Evolutionary conservation across 2,888 invertebrate species (phyloP).

Genomic region (Ophion ellenae): DNA sequence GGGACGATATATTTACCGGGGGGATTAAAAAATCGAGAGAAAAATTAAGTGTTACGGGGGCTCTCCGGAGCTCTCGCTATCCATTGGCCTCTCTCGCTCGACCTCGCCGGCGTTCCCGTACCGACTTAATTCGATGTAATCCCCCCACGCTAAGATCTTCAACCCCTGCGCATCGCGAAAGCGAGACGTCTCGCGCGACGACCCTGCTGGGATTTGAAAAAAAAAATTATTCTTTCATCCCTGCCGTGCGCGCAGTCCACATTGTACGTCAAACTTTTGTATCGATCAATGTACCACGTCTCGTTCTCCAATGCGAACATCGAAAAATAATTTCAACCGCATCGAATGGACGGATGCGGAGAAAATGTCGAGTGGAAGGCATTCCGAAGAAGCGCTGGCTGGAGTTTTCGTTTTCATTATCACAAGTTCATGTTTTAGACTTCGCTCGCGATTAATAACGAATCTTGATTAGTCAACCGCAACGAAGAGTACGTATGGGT

Average conservation of each 20-base stretch:
- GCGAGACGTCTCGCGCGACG: slow-evolving; percentile 62
- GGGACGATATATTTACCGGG: slow-evolving; percentile 83
- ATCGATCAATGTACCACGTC: slow-evolving; percentile 3
- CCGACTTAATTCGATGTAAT: slow-evolving; percentile 82
- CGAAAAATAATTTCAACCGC: slow-evolving; percentile 9
- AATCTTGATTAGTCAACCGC: slow-evolving; percentile 73
- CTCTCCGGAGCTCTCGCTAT: slow-evolving; percentile 76
- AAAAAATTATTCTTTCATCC: slow-evolving; percentile 47
- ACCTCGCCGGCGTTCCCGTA: slow-evolving; percentile 71
- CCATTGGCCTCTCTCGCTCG: slow-evolving; percentile 64
- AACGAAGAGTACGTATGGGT: slow-evolving; percentile 70
- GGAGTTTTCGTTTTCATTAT: slow-evolving; percentile 13
- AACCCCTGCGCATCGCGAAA: slow-evolving; percentile 63
- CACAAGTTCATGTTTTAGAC: slow-evolving; percentile 8
- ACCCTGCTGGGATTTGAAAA: slow-evolving; percentile 65
- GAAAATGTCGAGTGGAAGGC: slow-evolving; percentile 2
- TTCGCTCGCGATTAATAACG: slow-evolving; percentile 72
- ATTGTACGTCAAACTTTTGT: slow-evolving; percentile 13
- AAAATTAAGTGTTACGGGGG: slow-evolving; percentile 84
- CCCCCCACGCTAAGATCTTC: slow-evolving; percentile 82
- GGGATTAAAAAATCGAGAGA: slow-evolving; percentile 84
- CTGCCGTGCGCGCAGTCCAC: slow-evolving; percentile 23
- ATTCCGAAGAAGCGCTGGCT: slow-evolving; percentile 25
- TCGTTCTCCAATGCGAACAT: background rate
- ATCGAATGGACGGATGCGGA: background rate